Conservation (phyloP, 64 coral and sea anemone genomes). For the Pocillopora damicornis region DNA sequence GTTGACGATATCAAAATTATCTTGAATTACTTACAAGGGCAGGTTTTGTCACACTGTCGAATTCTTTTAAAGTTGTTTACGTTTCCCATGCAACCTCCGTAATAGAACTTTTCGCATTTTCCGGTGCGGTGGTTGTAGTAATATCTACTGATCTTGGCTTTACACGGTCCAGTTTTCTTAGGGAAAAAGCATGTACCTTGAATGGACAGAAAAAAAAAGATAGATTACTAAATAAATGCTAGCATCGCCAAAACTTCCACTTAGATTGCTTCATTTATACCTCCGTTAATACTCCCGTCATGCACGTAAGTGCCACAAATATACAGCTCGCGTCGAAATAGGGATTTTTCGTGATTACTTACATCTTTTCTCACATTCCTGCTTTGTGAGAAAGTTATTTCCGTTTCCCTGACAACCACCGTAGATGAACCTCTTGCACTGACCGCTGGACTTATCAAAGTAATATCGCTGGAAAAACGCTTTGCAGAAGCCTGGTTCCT, state of each 20-base stretch:
- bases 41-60: background rate
- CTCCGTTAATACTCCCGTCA: no score
- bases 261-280: no score
- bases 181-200: conserved; percentile 12
- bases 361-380: conserved; percentile 9
- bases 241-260: no score
- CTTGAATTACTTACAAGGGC: background rate
- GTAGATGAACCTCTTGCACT: conserved; percentile 44
- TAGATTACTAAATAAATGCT: background rate
- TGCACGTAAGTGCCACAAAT: no score
- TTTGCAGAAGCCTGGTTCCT: background rate
- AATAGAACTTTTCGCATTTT: conserved; percentile 25
- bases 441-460: background rate
- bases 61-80: conserved; percentile 2
- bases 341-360: background rate
- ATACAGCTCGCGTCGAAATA: no score
- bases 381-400: conserved; percentile 22
- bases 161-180: background rate
- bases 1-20: no score
- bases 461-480: background rate
- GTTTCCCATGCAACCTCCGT: conserved; percentile 33
- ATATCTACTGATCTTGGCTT: background rate
- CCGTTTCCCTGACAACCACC: conserved; percentile 34
- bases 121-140: background rate
- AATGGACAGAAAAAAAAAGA: background rate